Evolutionary conservation across 2,113 vertebrate genomes (phyloP).

Genomic region (Oreochromis niloticus): DNA sequence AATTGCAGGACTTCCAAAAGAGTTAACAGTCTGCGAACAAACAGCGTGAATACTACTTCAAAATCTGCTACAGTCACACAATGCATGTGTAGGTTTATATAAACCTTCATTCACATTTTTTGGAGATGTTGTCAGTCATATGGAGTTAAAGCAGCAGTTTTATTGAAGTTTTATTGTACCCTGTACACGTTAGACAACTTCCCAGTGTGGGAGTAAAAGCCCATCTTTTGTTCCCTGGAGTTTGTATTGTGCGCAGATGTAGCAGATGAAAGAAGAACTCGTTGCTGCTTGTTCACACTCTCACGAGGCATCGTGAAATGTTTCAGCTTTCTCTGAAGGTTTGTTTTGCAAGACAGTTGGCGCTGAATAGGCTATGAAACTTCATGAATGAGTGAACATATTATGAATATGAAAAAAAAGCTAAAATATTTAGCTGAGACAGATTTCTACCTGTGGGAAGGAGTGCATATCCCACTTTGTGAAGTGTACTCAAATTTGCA

Average conservation of each 20-base stretch:
- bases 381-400: conserved; percentile 46
- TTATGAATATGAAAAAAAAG: conserved; percentile 22
- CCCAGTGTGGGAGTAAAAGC: neutral
- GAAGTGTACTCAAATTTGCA: neutral
- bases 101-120: neutral
- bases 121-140: neutral
- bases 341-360: conserved; percentile 42
- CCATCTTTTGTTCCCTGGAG: neutral
- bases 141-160: neutral
- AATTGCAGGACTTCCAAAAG: neutral
- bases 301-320: neutral
- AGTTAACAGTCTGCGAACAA: neutral
- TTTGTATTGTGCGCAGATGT: neutral
- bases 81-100: neutral
- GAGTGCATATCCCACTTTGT: neutral
- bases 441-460: conserved; percentile 7
- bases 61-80: neutral
- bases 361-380: conserved; percentile 11
- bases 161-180: neutral
- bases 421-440: conserved; percentile 49
- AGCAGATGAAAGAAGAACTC: conserved; percentile 8
- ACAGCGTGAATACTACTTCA: neutral
- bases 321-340: conserved; percentile 18
- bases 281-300: neutral
- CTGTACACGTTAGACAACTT: neutral